phyloP scores from a whole-genome alignment of 2,113 vertebrate genomes.

The Caranx melampygus region DNA sequence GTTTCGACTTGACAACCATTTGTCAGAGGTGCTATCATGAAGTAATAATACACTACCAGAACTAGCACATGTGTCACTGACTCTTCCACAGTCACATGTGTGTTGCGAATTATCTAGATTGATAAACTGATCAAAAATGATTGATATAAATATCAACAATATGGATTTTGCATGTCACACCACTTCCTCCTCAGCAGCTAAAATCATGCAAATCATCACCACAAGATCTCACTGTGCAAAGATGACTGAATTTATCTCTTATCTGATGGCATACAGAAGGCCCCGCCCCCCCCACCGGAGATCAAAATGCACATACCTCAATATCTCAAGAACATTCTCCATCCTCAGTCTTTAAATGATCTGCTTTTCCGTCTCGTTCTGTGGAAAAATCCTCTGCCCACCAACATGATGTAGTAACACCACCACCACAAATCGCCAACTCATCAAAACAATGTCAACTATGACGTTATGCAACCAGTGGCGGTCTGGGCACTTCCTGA shows the following conservation, averaged over 20 bases:
- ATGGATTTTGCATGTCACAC: not conserved
- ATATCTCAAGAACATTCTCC: no score
- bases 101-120: not conserved
- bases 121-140: not conserved
- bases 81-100: not conserved
- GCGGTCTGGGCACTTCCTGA: slow-evolving; percentile 29
- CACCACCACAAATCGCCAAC: not conserved
- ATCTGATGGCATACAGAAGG: no score
- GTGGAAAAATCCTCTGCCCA: not conserved
- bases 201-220: not conserved
- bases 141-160: not conserved
- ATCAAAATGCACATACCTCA: no score
- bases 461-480: slow-evolving; percentile 9
- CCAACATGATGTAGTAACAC: not conserved
- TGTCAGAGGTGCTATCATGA: not conserved
- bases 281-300: no score
- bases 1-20: slow-evolving; percentile 3
- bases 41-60: not conserved
- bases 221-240: no score
- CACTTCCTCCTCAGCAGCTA: not conserved
- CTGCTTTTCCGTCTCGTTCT: not conserved
- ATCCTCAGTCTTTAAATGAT: no score
- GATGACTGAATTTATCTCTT: no score
- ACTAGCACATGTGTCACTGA: not conserved
- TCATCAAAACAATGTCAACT: not conserved